Conservation (phyloP, 1,140 invertebrate genomes). For the Argopecten irradians region DNA sequence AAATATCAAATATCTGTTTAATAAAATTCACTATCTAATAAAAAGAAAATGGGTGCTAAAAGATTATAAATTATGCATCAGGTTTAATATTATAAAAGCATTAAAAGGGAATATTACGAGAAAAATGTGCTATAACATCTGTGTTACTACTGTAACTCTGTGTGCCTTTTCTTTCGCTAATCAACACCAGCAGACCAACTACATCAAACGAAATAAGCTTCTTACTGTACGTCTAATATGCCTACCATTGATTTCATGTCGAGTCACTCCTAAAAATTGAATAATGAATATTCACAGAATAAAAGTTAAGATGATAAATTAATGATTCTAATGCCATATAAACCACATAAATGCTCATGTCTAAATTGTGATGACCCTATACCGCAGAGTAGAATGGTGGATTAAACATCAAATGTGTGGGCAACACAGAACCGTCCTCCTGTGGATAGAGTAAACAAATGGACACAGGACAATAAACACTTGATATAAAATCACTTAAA, state of each 20-base stretch:
- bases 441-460: not conserved
- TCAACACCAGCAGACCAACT: not conserved
- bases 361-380: not conserved
- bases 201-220: not conserved
- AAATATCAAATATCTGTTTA: too few relatives aligned
- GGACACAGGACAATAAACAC: not conserved
- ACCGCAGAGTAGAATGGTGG: not conserved
- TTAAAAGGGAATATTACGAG: too few relatives aligned
- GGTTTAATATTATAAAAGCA: too few relatives aligned
- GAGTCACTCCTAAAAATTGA: not conserved
- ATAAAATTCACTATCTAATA: not conserved
- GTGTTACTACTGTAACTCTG: too few relatives aligned
- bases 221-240: not conserved
- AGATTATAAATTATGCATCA: too few relatives aligned
- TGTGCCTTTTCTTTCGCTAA: not conserved
- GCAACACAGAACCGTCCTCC: not conserved
- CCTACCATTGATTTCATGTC: not conserved
- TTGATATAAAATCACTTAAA: not conserved
- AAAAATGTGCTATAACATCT: too few relatives aligned
- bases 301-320: not conserved
- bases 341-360: conserved; percentile 15
- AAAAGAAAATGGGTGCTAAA: not conserved
- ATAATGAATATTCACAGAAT: not conserved
- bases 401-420: not conserved
- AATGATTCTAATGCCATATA: not conserved